Percentiles rank a stretch among this genome's conserved stretches.
phyloP scores from a whole-genome alignment of 2,888 invertebrate species.

The Patella pellucida region DNA sequence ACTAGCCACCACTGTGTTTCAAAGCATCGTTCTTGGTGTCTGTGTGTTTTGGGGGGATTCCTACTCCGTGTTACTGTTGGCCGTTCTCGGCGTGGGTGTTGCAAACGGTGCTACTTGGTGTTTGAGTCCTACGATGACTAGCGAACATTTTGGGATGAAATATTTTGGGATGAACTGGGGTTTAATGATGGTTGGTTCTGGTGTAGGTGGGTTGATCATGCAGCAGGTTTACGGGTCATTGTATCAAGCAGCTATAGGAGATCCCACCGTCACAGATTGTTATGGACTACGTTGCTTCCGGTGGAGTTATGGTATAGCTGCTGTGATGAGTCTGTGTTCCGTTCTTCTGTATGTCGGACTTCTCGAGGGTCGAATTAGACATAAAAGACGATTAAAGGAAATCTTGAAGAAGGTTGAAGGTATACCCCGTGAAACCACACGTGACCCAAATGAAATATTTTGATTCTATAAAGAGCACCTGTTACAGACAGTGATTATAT shows the following conservation, averaged over 20 bases:
- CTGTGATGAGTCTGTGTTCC: conserved; percentile 50
- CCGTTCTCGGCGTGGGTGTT: conserved; percentile 48
- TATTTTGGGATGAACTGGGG: conserved; percentile 61
- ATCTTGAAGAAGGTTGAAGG: too few species aligned
- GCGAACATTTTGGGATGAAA: conserved; percentile 58
- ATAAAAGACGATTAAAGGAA: not conserved
- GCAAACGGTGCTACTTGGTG: conserved; percentile 59
- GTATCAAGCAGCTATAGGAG: conserved; percentile 47
- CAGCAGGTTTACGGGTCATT: conserved; percentile 51
- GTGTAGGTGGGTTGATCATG: conserved; percentile 46
- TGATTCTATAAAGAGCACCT: too few species aligned
- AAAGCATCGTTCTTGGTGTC: conserved; percentile 43
- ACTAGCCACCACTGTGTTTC: conserved; percentile 44
- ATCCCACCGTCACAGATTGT: conserved; percentile 45
- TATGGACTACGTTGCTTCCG: conserved; percentile 52
- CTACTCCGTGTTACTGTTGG: conserved; percentile 43
- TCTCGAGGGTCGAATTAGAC: conserved; percentile 36
- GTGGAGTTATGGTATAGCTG: conserved; percentile 53
- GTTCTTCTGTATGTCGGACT: conserved; percentile 49
- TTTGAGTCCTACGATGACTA: conserved; percentile 56
- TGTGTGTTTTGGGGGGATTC: conserved; percentile 50
- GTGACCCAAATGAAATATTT: too few species aligned
- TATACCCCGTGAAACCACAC: too few species aligned
- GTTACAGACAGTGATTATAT: too few species aligned
- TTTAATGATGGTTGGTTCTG: conserved; percentile 54